These are phyloP conservation scores for Saturnia pavonia DNA, from an alignment of 2,888 invertebrate genomes.

Conservation along the genomic window DNA sequence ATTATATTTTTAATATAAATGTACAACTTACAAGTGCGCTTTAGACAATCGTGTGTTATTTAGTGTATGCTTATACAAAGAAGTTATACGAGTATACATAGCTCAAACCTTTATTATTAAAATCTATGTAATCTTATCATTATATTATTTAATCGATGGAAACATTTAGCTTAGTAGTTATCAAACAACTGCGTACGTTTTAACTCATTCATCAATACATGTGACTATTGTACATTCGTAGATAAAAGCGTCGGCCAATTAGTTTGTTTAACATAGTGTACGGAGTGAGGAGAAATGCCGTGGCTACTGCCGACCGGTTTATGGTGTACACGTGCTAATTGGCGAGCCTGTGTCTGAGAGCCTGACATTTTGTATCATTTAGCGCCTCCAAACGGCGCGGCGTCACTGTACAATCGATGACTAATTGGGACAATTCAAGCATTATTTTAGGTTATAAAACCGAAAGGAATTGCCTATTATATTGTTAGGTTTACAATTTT, in stretches of 20 bases:
- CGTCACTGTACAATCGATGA: constrained; percentile 17
- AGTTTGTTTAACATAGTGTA: constrained; percentile 66
- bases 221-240: constrained; percentile 42
- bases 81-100: too few species aligned
- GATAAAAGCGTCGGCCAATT: constrained; percentile 63
- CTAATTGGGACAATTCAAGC: constrained; percentile 18
- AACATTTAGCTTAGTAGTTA: not conserved
- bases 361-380: constrained; percentile 62
- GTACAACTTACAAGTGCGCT: too few species aligned
- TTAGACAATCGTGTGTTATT: too few species aligned
- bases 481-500: not conserved
- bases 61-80: too few species aligned
- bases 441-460: not conserved
- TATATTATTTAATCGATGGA: too few species aligned
- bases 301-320: constrained; percentile 38
- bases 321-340: constrained; percentile 64
- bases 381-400: constrained; percentile 50
- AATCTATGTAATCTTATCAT: not conserved
- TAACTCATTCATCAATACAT: constrained; percentile 41
- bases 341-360: constrained; percentile 50
- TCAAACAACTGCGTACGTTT: constrained; percentile 21
- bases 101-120: too few species aligned
- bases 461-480: not conserved
- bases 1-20: too few species aligned
- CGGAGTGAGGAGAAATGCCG: not conserved